Conservation (phyloP, 92 coral and sea anemone species). For the Actinernus sp. region DNA sequence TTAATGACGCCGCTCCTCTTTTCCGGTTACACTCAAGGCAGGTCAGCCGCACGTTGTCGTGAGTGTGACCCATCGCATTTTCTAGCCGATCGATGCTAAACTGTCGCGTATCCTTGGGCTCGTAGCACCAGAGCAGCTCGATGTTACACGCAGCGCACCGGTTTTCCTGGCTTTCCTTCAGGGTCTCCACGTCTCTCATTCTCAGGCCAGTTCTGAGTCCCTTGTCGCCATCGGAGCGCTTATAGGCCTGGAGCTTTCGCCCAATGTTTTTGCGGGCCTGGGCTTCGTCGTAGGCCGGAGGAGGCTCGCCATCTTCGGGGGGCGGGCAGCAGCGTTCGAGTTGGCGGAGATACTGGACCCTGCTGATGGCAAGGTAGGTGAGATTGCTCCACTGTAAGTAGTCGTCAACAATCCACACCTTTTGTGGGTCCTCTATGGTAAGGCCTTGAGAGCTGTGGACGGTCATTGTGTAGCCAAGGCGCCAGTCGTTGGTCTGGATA, state of each 20-base stretch:
- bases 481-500: neutral
- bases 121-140: constrained; percentile 22
- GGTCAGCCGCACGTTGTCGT: constrained; percentile 12
- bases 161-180: neutral
- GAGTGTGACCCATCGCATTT: constrained; percentile 10
- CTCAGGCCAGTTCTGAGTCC: constrained; percentile 5
- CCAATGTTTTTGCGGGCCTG: neutral
- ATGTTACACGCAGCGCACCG: constrained; percentile 21
- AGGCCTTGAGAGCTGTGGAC: constrained; percentile 9
- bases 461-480: neutral
- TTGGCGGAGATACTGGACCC: neutral
- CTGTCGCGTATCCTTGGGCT: constrained; percentile 23
- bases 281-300: constrained; percentile 3
- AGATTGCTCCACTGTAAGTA: too few species aligned
- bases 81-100: constrained; percentile 24
- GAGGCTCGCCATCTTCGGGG: too few species aligned
- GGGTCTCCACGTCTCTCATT: constrained; percentile 2
- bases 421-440: neutral
- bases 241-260: constrained; percentile 3
- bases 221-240: constrained; percentile 2
- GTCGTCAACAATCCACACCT: too few species aligned
- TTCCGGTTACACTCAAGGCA: constrained; percentile 41
- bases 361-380: constrained; percentile 3
- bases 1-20: constrained; percentile 5
- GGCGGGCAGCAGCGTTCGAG: too few species aligned